A percentile compares a stretch with the other conserved stretches of the same genome.
phyloP scores from a whole-genome alignment of 2,888 invertebrate species.

The Heteromyza rotundicornis region DNA sequence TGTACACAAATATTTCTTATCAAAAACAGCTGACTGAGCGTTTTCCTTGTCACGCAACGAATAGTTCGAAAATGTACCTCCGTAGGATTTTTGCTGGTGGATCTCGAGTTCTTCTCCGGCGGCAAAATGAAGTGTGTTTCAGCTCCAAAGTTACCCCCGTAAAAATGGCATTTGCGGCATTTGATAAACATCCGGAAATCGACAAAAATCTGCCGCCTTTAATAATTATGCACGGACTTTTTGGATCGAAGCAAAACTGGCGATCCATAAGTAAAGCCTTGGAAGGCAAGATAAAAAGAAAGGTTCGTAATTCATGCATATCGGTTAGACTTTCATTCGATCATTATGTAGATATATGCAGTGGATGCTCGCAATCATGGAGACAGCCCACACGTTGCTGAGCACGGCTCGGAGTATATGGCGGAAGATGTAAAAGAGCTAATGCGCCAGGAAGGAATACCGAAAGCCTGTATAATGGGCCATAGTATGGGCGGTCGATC shows the following conservation, averaged over 20 bases:
- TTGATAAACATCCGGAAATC: conserved; percentile 65
- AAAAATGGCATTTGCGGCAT: conserved; percentile 72
- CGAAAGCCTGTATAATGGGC: conserved; percentile 76
- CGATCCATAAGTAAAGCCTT: conserved; percentile 77
- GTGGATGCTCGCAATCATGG: conserved; percentile 96
- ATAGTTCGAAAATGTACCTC: no score
- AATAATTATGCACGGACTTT: conserved; percentile 83
- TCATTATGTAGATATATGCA: conserved; percentile 55
- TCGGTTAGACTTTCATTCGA: not conserved
- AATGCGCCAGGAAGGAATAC: conserved; percentile 69
- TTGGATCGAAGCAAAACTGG: conserved; percentile 90
- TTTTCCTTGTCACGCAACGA: no score
- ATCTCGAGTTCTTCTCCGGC: no score
- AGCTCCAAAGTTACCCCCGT: conserved; percentile 60
- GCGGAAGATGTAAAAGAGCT: conserved; percentile 75
- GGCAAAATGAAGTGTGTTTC: no score
- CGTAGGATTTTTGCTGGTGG: no score
- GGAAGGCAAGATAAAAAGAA: conserved; percentile 65
- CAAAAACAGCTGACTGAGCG: no score
- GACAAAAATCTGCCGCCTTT: conserved; percentile 67
- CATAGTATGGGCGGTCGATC: conserved; percentile 97
- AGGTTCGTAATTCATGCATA: conserved; percentile 58
- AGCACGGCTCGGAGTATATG: conserved; percentile 78
- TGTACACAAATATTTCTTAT: no score
- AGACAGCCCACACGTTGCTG: conserved; percentile 80